Evolutionary conservation across 1,140 invertebrate species (phyloP).

Genomic region (Leptonema lineaticorne): DNA sequence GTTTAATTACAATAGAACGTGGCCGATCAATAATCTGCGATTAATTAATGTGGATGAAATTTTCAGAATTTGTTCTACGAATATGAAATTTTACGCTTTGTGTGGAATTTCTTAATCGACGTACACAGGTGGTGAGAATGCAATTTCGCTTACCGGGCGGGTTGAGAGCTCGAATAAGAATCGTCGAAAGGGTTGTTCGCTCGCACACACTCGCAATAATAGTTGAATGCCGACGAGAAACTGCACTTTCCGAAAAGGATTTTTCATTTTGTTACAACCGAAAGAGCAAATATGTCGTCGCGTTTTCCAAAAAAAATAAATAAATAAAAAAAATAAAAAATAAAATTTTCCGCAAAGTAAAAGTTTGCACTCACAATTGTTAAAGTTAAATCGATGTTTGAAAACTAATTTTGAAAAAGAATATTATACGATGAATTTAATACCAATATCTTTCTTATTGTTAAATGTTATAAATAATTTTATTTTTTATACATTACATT

Average conservation of each 20-base stretch:
- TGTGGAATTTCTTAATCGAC: conserved; percentile 13
- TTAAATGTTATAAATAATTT: too few relatives aligned
- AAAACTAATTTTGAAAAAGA: too few relatives aligned
- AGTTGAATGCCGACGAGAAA: background rate
- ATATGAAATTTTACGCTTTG: conserved; percentile 18
- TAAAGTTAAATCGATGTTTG: too few relatives aligned
- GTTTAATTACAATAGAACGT: background rate
- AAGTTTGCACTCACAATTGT: too few relatives aligned
- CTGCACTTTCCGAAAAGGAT: background rate
- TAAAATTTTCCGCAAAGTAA: too few relatives aligned
- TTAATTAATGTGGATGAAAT: conserved; percentile 5
- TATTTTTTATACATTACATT: too few relatives aligned
- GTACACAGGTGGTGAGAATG: conserved; percentile 10
- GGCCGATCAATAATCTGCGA: background rate
- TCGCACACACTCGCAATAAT: background rate
- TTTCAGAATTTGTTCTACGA: background rate
- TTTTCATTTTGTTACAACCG: background rate
- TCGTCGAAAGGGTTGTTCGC: background rate
- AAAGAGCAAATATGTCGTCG: background rate
- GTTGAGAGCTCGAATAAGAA: background rate
- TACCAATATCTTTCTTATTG: too few relatives aligned
- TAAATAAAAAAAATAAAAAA: too few relatives aligned
- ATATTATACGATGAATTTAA: too few relatives aligned
- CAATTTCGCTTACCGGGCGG: background rate
- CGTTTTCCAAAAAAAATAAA: too few relatives aligned